A percentile compares a stretch with the other conserved stretches of the same genome.
phyloP scores from a whole-genome alignment of 2,113 vertebrate species.

The Grus americana region DNA sequence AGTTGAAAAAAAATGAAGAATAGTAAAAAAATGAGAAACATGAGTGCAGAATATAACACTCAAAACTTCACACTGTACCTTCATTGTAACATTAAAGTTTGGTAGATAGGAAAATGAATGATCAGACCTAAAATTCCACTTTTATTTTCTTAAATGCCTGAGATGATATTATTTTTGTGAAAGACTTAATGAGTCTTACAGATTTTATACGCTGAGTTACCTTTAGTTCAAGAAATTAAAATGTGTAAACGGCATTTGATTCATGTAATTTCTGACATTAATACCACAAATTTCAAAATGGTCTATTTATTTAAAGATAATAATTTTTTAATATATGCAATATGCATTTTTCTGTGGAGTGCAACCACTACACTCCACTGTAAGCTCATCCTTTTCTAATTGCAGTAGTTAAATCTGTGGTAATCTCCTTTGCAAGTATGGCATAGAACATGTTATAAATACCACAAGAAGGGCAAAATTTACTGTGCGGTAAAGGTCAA shows the following conservation, averaged over 20 bases:
- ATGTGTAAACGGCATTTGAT: background rate
- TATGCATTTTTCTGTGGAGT: background rate
- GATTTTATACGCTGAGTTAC: background rate
- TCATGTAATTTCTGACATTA: background rate
- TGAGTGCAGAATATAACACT: background rate
- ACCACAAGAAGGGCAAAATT: slow-evolving; percentile 57
- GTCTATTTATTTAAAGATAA: background rate
- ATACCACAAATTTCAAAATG: background rate
- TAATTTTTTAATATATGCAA: background rate
- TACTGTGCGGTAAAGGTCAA: slow-evolving; percentile 35
- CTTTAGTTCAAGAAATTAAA: background rate
- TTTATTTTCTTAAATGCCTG: background rate
- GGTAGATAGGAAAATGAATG: background rate
- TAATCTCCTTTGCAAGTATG: slow-evolving; percentile 56
- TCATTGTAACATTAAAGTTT: background rate
- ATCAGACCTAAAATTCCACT: background rate
- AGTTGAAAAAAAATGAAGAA: background rate
- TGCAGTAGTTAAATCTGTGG: slow-evolving; percentile 39
- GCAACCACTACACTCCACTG: background rate
- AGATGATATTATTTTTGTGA: background rate
- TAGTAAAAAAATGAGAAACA: background rate
- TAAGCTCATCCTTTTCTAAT: slow-evolving; percentile 41
- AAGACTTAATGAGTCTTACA: background rate
- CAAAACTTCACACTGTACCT: background rate
- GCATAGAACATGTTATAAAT: slow-evolving; percentile 48